Evolutionary conservation across 1,140 invertebrate species (phyloP).

Genomic region (Brachionus sp.): DNA sequence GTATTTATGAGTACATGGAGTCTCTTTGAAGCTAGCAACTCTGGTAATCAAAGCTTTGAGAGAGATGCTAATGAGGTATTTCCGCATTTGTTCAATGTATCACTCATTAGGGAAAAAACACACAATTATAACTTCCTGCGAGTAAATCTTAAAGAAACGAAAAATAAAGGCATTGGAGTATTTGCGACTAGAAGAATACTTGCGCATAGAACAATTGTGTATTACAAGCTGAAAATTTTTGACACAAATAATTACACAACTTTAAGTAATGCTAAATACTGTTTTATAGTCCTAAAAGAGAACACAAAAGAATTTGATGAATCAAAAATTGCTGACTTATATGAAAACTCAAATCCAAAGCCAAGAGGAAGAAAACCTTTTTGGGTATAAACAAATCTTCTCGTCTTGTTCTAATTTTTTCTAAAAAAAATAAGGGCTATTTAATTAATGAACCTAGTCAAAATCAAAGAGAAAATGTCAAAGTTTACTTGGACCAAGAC

Average conservation of each 20-base stretch:
- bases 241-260: background rate
- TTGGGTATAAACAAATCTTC: background rate
- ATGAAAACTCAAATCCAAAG: background rate
- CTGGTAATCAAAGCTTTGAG: no score
- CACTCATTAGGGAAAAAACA: background rate
- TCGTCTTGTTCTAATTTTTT: no score
- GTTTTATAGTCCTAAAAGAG: background rate
- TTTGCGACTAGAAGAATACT: background rate
- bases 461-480: background rate
- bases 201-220: background rate
- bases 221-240: slow-evolving; percentile 17
- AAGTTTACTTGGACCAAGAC: background rate
- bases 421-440: background rate
- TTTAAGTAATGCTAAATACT: background rate
- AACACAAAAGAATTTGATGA: background rate
- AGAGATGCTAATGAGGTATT: background rate
- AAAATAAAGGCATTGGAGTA: background rate
- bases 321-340: background rate
- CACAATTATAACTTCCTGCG: background rate
- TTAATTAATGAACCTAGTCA: background rate
- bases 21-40: no score
- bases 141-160: background rate
- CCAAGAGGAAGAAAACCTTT: background rate
- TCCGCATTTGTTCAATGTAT: background rate
- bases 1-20: no score